phyloP scores from a whole-genome alignment of 2,797 vertebrate species.

The Ciconia nigra region DNA sequence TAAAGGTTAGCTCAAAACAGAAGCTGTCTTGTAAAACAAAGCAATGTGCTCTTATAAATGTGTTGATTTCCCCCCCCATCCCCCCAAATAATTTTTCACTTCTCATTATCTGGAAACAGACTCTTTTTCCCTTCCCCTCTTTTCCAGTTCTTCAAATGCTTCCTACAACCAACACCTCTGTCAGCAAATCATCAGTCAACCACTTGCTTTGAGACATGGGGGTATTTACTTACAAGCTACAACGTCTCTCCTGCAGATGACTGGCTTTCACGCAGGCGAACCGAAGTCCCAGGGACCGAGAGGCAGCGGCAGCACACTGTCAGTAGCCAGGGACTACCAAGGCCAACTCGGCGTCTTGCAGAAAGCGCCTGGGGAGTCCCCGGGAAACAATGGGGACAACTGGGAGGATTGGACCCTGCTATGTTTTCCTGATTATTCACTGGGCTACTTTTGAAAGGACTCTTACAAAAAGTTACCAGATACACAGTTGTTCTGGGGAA shows the following conservation, averaged over 20 bases:
- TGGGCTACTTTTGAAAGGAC: neutral
- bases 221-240: neutral
- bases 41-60: neutral
- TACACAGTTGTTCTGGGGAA: neutral
- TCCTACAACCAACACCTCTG: neutral
- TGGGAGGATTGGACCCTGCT: neutral
- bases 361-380: neutral
- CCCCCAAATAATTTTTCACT: neutral
- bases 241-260: accelerated
- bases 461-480: neutral
- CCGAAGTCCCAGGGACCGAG: accelerated
- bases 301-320: accelerated
- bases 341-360: neutral
- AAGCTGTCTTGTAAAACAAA: neutral
- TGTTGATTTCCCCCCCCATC: no score
- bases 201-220: neutral
- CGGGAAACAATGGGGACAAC: neutral
- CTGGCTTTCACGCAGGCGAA: neutral
- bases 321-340: neutral
- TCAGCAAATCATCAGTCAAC: neutral
- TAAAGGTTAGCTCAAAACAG: neutral
- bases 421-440: neutral
- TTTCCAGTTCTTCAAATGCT: neutral
- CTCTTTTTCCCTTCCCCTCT: neutral
- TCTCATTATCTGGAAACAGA: neutral